Evolutionary conservation across 2,888 invertebrate genomes (phyloP), one percentile per base, ranked within the genome.

Genomic region (Drosophila melanocephala): DNA sequence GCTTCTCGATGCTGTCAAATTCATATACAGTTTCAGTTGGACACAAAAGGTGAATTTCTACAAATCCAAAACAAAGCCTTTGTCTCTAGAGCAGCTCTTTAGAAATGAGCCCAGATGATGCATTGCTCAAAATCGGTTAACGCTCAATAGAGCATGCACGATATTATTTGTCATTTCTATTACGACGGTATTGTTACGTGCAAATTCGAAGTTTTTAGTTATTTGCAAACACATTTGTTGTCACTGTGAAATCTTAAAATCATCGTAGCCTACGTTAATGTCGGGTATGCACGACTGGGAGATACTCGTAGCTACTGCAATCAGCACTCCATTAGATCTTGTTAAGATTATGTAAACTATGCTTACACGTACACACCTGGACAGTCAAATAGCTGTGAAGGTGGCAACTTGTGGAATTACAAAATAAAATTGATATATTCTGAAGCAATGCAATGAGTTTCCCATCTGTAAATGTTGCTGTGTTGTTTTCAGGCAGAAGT

Each of bases 1-100:
- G n/a, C 76, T 61, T 42, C 22, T 22, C 22, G 14, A 22, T 22
- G 47, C 22, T 75, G 55, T 74, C 59, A 74, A 76, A 66, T 74
- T 62, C 73, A 73, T 79, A 47, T 47, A 47, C 47, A 12, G 47
- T 22, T 26, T 47, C 47, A 47, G 47, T 16, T 26, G 26, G 9
- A 16, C 16, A 16, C 47, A 47, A 47, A 47, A 9, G 16, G 16
- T 26, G 16, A 16, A 26, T 26, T 9, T 47, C 47, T 26, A 47
- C 47, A 14, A 19, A 22, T 16, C 1, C 16, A 22, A 1, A 16
- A 26, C 26, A 47, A 47, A 47, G 47, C 22, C 14, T 7, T 22
- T 44, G 44, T 22, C 1, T 22, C 14, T 5, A 14, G 22, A 44
- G 22, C 44, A 22, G 22, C 47, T 47, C 16, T 26, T 16, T 16